Percentiles rank a stretch among this genome's conserved stretches.
Conservation (phyloP, 92 coral and sea anemone species). For the Bergia puertoricense region DNA sequence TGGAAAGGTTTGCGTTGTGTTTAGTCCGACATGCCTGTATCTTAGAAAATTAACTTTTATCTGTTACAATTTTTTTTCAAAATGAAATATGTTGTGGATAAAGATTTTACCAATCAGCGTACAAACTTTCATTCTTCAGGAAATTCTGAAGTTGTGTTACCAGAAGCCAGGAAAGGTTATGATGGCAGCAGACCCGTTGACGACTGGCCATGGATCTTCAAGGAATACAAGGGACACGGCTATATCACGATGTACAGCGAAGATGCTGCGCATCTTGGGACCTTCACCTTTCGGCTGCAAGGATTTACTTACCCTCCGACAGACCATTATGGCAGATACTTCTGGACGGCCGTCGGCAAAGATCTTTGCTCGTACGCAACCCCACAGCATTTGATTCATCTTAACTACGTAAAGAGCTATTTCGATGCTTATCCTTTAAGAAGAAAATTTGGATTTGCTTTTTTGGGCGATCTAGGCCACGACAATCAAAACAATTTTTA, state of each 20-base stretch:
- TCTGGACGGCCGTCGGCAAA: conserved; percentile 70
- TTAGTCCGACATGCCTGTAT: too few relatives aligned
- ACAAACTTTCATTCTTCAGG: conserved; percentile 40
- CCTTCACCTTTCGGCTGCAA: conserved; percentile 76
- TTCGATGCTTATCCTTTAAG: conserved; percentile 65
- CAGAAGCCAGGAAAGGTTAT: conserved; percentile 75
- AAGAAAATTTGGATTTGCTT: conserved; percentile 78
- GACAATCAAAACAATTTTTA: not conserved
- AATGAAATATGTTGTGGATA: too few relatives aligned
- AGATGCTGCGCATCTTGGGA: conserved; percentile 54
- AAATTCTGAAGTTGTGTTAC: conserved; percentile 69
- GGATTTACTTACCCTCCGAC: conserved; percentile 83
- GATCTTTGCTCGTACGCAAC: conserved; percentile 58
- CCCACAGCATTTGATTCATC: conserved; percentile 75
- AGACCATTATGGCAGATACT: conserved; percentile 77
- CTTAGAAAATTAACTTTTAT: too few relatives aligned
- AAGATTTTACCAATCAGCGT: too few relatives aligned
- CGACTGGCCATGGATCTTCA: conserved; percentile 84
- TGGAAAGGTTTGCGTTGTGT: too few relatives aligned
- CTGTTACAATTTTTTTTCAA: too few relatives aligned
- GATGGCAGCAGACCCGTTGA: conserved; percentile 62
- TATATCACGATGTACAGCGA: conserved; percentile 83
- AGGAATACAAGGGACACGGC: conserved; percentile 68
- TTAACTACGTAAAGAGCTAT: conserved; percentile 72
- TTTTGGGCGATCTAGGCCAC: conserved; percentile 4